These are phyloP conservation scores for Pachymerium ferrugineum DNA, from an alignment of 2,888 invertebrate genomes.

Conservation along the genomic window DNA sequence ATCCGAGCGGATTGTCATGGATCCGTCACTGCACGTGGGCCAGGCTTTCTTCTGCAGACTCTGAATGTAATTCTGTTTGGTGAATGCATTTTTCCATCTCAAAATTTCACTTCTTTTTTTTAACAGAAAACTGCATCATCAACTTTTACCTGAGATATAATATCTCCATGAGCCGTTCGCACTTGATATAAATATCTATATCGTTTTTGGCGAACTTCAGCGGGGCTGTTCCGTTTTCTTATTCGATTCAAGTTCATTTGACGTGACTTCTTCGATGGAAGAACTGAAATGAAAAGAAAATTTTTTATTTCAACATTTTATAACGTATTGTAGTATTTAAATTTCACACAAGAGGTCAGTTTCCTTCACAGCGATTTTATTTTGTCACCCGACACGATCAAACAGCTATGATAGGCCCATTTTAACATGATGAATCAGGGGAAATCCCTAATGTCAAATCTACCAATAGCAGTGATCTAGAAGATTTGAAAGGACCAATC, in stretches of 20 bases:
- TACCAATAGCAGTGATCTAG: no score
- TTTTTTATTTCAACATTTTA: no score
- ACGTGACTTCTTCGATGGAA: conserved; percentile 51
- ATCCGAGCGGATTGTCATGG: conserved; percentile 70
- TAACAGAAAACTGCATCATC: background rate
- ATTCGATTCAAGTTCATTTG: conserved; percentile 49
- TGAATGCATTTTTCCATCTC: background rate
- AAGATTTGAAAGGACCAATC: no score
- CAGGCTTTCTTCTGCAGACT: conserved; percentile 68
- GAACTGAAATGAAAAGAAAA: conserved; percentile 40
- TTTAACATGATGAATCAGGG: no score
- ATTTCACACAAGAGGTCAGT: no score
- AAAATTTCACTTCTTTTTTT: background rate
- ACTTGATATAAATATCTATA: conserved; percentile 90
- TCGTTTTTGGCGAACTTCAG: conserved; percentile 79
- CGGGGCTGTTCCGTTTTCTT: conserved; percentile 66
- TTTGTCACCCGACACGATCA: no score
- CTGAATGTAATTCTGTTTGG: conserved; percentile 66
- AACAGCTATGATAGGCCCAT: no score
- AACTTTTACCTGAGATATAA: conserved; percentile 68
- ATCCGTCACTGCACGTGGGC: conserved; percentile 51
- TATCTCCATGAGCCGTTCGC: conserved; percentile 80
- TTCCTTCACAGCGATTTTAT: no score
- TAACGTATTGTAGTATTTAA: no score
- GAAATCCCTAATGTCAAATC: no score